Percentiles rank a stretch among this genome's conserved stretches.
Conservation (phyloP, 1,140 invertebrate species). For the Lepidurus couesii region DNA sequence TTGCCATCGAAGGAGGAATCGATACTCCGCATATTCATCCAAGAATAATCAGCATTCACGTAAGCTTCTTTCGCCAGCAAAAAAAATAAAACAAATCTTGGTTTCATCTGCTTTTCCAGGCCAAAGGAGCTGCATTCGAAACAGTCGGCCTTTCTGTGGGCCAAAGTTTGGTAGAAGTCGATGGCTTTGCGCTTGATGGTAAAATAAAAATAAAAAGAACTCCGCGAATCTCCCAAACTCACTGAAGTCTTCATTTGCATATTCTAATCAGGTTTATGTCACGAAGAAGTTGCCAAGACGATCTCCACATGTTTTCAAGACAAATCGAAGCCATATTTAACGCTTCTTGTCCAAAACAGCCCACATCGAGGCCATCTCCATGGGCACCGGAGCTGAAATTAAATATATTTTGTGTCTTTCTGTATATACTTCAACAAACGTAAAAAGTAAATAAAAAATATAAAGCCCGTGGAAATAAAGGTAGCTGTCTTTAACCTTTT, state of each 20-base stretch:
- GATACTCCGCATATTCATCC: slow-evolving; percentile 2
- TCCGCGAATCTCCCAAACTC: not conserved
- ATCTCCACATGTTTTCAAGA: not conserved
- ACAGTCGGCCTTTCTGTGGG: not conserved
- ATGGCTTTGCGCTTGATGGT: not conserved
- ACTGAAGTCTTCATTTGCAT: not conserved
- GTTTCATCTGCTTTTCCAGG: not conserved
- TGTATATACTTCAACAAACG: not conserved
- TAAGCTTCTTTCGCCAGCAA: not conserved
- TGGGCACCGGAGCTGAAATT: not conserved
- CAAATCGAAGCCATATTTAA: not conserved
- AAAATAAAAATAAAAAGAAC: not conserved
- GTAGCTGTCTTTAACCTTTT: not conserved
- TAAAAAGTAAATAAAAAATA: not conserved
- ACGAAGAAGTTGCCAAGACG: slow-evolving; percentile 16
- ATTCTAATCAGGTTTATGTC: not conserved
- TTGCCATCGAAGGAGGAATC: slow-evolving; percentile 17
- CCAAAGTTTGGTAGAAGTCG: not conserved
- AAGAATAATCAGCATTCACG: slow-evolving; percentile 15
- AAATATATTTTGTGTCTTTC: not conserved
- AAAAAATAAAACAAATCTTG: not conserved
- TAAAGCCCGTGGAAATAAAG: not conserved
- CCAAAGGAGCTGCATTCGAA: not conserved
- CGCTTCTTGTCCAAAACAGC: not conserved
- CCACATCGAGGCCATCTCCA: not conserved